Evolutionary conservation across 1,140 invertebrate genomes (phyloP).

Genomic region (Euglossa dilemma): DNA sequence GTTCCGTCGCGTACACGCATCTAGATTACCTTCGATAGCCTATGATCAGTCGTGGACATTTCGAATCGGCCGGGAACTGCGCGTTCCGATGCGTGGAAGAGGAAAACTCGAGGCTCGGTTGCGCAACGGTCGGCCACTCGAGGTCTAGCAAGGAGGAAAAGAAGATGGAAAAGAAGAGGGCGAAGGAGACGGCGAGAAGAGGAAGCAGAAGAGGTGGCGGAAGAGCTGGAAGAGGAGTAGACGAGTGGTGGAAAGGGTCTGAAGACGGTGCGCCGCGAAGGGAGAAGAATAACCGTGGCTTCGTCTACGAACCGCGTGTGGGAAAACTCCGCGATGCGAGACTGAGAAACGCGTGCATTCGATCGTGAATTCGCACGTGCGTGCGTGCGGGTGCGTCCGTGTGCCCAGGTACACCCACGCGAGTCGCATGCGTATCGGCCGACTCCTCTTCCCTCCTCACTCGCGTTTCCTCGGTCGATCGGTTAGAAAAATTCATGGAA

Average conservation of each 20-base stretch:
- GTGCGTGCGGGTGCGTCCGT: slow-evolving; percentile 1
- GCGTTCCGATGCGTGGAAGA: slow-evolving; percentile 4
- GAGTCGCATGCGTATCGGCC: slow-evolving; percentile 19
- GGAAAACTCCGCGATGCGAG: slow-evolving; percentile 81
- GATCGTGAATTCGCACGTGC: slow-evolving; percentile 72
- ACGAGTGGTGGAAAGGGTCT: slow-evolving; percentile 62
- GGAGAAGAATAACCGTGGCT: slow-evolving; percentile 75
- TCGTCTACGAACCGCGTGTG: slow-evolving; percentile 75
- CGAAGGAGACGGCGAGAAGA: slow-evolving; percentile 73
- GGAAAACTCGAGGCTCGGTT: slow-evolving; percentile 23
- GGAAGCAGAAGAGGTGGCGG: slow-evolving; percentile 55
- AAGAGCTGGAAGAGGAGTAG: slow-evolving; percentile 46
- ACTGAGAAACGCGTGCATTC: slow-evolving; percentile 80
- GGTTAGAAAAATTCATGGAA: not conserved
- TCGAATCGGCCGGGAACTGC: not conserved
- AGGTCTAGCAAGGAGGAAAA: not conserved
- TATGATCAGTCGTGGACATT: not conserved
- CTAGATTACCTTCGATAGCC: not conserved
- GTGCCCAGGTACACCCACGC: slow-evolving; percentile 11
- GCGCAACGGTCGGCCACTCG: slow-evolving; percentile 34
- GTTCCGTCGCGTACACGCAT: not conserved
- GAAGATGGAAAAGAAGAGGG: slow-evolving; percentile 2
- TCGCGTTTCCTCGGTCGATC: not conserved
- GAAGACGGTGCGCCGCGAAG: slow-evolving; percentile 55
- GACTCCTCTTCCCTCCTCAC: not conserved